Evolutionary conservation across 2,888 invertebrate species (phyloP), one percentile per base, ranked within the genome.

Genomic region (Orgyia antiqua): DNA sequence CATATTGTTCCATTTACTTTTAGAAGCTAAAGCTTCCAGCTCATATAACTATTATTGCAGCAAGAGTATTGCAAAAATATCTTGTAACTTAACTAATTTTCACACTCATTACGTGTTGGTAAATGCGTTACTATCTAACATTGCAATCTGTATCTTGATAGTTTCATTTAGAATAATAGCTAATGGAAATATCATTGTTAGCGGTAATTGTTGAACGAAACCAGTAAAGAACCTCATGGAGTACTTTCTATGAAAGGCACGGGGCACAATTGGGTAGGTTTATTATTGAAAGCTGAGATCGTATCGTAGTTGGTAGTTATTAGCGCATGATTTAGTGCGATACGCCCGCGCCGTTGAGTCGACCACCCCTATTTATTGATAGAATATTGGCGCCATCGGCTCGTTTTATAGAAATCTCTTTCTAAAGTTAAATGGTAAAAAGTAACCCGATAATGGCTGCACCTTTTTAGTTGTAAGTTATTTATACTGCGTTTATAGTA

Each of bases 201-300:
- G 55, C 51, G 56, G 68, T 79, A 75, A 79, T 79, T 76, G 76
- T 69, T 66, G 42, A 49, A 54, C 48, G 55, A 49, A 61, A 68
- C 73, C 69, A 69, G 71, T 70, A 69, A 76, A 76, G 77, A 75
- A 72, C 65, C 45, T 44, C 32, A 50, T 40, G 40, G 58, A 56
- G 62, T 67, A 65, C 75, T 79, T 77, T 79, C 80, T 76, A 68
- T 65, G 74, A 73, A 70, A 70, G 70, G 70, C 58, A 35, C 51
- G 34, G 48, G 53, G 57, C 67, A 71, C 72, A 77, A 79, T 78
- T 71, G 78, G 71, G 71, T 71, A 68, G 69, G 52, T 51, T 45
- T 76, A 73, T 77, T 77, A 80, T 80, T 83, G 80, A 83, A 80
- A 80, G 79, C 68, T 50, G 46, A 65, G 83, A 84, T 84, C 60